Base-by-base conservation (phyloP, 2,797 vertebrate species). In the Gastrophryne carolinensis region DNA sequence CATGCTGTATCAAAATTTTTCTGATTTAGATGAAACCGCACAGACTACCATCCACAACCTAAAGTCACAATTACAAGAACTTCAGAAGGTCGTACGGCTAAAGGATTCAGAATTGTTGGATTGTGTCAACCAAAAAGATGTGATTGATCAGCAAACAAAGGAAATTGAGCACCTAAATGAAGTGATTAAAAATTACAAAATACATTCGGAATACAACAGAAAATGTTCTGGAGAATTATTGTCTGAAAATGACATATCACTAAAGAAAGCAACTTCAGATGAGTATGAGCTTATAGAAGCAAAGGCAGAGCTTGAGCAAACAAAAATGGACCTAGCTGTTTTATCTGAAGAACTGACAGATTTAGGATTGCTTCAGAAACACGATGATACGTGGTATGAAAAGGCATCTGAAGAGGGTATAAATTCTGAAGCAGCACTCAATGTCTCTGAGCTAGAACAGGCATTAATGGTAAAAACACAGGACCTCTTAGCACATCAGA, bases 291-390 rank as follows among this genome's bases (percentile, higher is more conserved):
- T 47, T n/a, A 2, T 21, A 8, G 8, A 47, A 47, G 15, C 27
- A 27, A 32, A 50, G 26, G 81, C 70, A 44, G 88, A 92, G 11
- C 91, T 91, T 10, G 85, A 91, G 50, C 88, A 93, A 80, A 87
- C 91, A 3, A 94, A 92, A 80, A 87, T 90, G 65, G 91, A 88
- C 82, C 86, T 93, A 86, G 86, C 86, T n/a, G 70, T 82, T 52
- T 82, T 93, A 78, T 85, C 88, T 66, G 84, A 86, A 80, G 93
- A 96, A 84, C 79, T 96, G 1, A 67, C 79, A 73, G 74, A 71
- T 65, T 24, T 71, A 9, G 1, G 27, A 58, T 35, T 29, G 13
- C 10, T 13, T 56, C 29, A 34, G n/a, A 21, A 24, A 39, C 50
- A 47, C 5, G 44, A 2, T 15, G 47, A 52, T 1, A 3, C 23